Evolutionary conservation across 1,140 invertebrate species (phyloP), one percentile per base, ranked within the genome.

Genomic region (Magallana ariakensis): DNA sequence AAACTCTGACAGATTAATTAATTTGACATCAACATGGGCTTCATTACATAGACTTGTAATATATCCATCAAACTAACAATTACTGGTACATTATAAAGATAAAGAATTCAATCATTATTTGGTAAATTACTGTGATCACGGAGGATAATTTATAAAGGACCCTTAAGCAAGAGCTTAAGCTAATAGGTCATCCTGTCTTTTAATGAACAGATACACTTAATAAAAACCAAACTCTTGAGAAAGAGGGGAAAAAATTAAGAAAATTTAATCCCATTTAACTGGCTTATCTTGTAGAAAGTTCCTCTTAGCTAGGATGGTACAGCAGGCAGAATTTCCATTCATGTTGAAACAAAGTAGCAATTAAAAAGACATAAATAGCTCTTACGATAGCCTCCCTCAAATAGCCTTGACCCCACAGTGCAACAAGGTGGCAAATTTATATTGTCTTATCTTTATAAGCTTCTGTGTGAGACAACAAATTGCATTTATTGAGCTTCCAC

Each of bases 281-380:
- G 22, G 66, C 66, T 75, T 75, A 75, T 75, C 66, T 75, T 13
- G 0, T 75, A 62, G 33, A 33, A 75, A 26, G 66, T 75, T 75
- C 66, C 66, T 75, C 22, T 13, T 11, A 75, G 22, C 0, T 33
- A 26, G 15, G 19, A 54, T 54, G 53, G 15, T 82, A 82, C 15
- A 82, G 16, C n/a, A 55, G 46, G 33, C 13, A 82, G 46, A 22
- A 82, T 55, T 82, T 82, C 80, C 46, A 82, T 82, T 82, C 54
- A 54, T 82, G 46, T 82, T 55, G 46, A 33, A 82, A 82, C 80
- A 82, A 56, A 82, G 46, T 55, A 82, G n/a, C 33, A 54, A 54
- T 55, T n/a, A 82, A 54, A 55, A 4, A 55, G 46, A 54, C 80
- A n/a, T 54, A 19, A 56, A 54, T 81, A 82, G 10, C 46, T 56